Evolutionary conservation across 2,797 vertebrate genomes (phyloP), one percentile per base, ranked within the genome.

Genomic region (Mionectes olivaceus): DNA sequence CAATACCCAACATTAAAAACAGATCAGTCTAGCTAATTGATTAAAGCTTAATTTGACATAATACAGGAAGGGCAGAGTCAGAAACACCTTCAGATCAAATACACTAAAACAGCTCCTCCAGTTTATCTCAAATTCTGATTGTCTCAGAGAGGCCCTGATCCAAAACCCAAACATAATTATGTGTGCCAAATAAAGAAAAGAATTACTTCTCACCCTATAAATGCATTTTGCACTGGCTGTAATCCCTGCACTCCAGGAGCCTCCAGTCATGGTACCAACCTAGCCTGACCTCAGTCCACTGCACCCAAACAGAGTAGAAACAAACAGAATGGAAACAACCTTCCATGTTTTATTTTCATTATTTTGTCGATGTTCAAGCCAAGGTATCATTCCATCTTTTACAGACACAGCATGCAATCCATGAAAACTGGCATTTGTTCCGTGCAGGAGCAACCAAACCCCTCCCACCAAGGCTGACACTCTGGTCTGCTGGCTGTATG

Each of bases 311-410:
- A 56, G 13, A 14, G 10, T 6, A 69, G 23, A 23, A 23, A 71
- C 50, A 73, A 52, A 30, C 28, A 30, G 50, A 52, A 52, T 52
- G 11, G 43, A 63, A 88, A 75, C 18, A 76, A 63, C 21, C 25
- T 19, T 73, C 65, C 50, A 6, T 21, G 11, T 18, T 88, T 75
- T 49, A 57, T 75, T 80, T 77, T 61, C 16, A 35, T 25, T 73
- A 32, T 64, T 82, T 63, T 2, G 0, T 57, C 1, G 0, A 70
- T 1, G 1, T 44, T 35, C 30, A 68, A 50, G n/a, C 41, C 50
- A 77, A 73, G 35, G 17, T 13, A 67, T 23, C 37, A 67, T 49
- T 70, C 47, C 11, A 10, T 9, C 68, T 82, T 71, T 59, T 41
- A 79, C 47, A 80, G 53, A 57, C 43, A 59, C 32, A 93, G 67